Evolutionary conservation across 37 sponge, comb jelly and placozoan species (phyloP).

Genomic region (Theonella swinhoei): DNA sequence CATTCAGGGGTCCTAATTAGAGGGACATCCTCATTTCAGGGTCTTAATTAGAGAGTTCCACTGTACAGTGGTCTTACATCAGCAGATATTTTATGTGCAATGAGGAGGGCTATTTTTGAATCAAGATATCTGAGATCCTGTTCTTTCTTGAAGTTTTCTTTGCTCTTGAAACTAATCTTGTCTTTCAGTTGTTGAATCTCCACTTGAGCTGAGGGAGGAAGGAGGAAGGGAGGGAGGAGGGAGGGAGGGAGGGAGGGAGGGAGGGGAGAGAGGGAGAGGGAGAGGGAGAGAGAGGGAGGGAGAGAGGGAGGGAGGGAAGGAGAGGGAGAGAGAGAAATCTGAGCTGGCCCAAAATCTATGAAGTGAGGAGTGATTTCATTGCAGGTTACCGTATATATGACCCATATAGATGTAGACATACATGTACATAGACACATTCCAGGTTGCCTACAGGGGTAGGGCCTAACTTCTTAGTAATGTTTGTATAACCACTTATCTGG

Average conservation of each 20-base stretch:
- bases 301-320: background rate
- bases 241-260: background rate
- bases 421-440: no score
- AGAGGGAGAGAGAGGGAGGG: background rate
- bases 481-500: no score
- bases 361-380: background rate
- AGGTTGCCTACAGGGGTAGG: no score
- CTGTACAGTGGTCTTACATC: no score
- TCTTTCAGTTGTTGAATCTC: constrained; percentile 65
- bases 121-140: constrained; percentile 80
- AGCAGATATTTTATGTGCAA: constrained; percentile 86
- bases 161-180: constrained; percentile 74
- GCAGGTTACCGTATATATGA: background rate
- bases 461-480: no score
- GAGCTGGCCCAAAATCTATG: background rate
- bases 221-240: background rate
- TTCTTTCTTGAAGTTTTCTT: constrained; percentile 77
- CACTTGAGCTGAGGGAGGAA: constrained; percentile 41
- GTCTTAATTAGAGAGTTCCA: no score
- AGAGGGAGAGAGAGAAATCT: background rate
- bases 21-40: no score
- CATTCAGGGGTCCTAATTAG: no score
- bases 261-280: background rate
- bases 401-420: no score
- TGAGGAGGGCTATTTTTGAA: constrained; percentile 87